Evolutionary conservation across 2,888 invertebrate species (phyloP), one percentile per base, ranked within the genome.

Genomic region (Blastobasis adustella): DNA sequence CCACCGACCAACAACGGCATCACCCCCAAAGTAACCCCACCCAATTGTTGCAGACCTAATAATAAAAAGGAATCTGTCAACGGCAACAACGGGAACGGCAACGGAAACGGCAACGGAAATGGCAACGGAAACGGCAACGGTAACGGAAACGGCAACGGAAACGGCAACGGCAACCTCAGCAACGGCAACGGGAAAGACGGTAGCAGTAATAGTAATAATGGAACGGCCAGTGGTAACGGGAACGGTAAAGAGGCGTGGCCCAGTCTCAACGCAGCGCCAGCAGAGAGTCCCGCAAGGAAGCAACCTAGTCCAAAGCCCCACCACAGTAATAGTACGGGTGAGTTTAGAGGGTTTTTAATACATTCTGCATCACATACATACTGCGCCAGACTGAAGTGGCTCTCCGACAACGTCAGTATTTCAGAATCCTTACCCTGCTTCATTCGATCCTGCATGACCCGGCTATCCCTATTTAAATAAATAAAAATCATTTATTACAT

Each of bases 221-320:
- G 67, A 54, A 67, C 66, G 52, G 67, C 59, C 6, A 69, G 68
- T 45, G 59, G 62, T n/a, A 62, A 65, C 52, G 66, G 67, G 75
- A 77, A 71, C 54, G 78, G 81, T 48, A 94, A 94, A 81, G 94
- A 94, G 71, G 93, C 94, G 59, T 94, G 94, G 94, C 94, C 94
- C 49, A 91, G 91, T 63, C 89, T 92, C 68, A 90, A 91, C 41
- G 85, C 86, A 36, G 91, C 91, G n/a, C 91, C 92, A 2, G 63
- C 72, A 39, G 80, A 83, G 52, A 82, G 82, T 57, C 83, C 86
- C 56, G 79, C 79, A 50, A 66, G 82, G 56, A 79, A 78, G 73
- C 82, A 73, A 62, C 45, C 67, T 70, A 85, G 84, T 65, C 83
- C 84, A 56, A 81, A 80, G 63, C 84, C 83, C 70, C 79, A 69